These are phyloP conservation scores for Candoia aspera DNA, from an alignment of 2,113 vertebrate genomes.

Conservation along the genomic window DNA sequence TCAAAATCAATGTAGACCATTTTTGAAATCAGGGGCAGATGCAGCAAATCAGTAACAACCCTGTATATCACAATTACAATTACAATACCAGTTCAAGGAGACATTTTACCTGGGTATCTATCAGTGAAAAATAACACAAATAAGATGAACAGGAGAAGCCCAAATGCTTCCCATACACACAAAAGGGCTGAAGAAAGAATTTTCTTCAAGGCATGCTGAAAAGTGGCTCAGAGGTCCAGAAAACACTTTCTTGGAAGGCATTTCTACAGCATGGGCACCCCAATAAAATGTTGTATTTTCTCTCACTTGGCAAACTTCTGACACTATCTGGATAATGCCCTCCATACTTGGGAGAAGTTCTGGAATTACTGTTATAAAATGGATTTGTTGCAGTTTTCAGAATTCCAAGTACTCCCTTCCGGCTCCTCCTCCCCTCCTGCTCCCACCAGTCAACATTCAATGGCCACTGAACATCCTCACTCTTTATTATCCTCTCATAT, in stretches of 20 bases:
- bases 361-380: not conserved
- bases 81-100: not conserved
- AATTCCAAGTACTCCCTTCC: not conserved
- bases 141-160: not conserved
- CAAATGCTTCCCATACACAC: not conserved
- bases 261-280: not conserved
- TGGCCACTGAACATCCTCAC: not conserved
- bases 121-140: not conserved
- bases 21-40: not conserved
- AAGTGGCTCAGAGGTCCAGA: not conserved
- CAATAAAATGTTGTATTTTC: not conserved
- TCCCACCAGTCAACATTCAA: not conserved
- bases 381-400: not conserved
- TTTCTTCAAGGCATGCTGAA: not conserved
- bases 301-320: not conserved
- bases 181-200: slow-evolving; percentile 13
- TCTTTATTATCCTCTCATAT: not conserved
- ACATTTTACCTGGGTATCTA: not conserved
- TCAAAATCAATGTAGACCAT: not conserved
- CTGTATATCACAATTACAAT: not conserved
- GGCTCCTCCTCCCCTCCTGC: not conserved
- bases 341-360: not conserved
- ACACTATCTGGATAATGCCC: not conserved
- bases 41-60: not conserved
- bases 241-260: not conserved